These are phyloP conservation scores for Hystrix cristata DNA, from an alignment of 2,113 vertebrate genomes.

Conservation along the genomic window DNA sequence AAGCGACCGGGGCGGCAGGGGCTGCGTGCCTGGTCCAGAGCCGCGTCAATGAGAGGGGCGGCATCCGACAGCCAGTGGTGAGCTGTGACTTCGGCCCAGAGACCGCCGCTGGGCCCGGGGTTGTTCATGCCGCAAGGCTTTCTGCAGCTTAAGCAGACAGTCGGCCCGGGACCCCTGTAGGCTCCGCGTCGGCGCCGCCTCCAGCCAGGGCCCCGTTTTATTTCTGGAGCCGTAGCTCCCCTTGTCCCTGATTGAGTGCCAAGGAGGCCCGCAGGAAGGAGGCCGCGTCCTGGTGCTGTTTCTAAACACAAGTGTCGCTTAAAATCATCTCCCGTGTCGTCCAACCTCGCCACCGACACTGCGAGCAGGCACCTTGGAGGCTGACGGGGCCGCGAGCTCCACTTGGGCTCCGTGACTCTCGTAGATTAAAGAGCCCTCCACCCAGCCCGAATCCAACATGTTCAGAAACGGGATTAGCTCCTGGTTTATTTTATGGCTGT, in stretches of 20 bases:
- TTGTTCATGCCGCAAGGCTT: fast-evolving
- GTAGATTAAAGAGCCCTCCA: not conserved
- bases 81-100: not conserved
- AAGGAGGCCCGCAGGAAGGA: not conserved
- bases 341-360: not conserved
- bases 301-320: not conserved
- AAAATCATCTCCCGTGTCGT: not conserved
- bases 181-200: not conserved
- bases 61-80: not conserved
- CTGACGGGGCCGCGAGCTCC: not conserved
- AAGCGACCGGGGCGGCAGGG: not conserved
- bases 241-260: not conserved
- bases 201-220: not conserved
- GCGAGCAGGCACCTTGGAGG: not conserved
- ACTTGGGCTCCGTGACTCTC: not conserved
- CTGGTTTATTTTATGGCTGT: not conserved
- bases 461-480: not conserved
- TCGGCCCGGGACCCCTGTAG: not conserved
- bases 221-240: not conserved
- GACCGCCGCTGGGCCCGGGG: not conserved
- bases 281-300: not conserved
- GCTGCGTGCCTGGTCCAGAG: not conserved
- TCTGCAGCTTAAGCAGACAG: not conserved
- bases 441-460: not conserved
- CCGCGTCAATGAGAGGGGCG: not conserved